Percentiles rank a stretch among this genome's conserved stretches.
Conservation (phyloP, 2,113 vertebrate genomes). For the Syrmaticus mikado region DNA sequence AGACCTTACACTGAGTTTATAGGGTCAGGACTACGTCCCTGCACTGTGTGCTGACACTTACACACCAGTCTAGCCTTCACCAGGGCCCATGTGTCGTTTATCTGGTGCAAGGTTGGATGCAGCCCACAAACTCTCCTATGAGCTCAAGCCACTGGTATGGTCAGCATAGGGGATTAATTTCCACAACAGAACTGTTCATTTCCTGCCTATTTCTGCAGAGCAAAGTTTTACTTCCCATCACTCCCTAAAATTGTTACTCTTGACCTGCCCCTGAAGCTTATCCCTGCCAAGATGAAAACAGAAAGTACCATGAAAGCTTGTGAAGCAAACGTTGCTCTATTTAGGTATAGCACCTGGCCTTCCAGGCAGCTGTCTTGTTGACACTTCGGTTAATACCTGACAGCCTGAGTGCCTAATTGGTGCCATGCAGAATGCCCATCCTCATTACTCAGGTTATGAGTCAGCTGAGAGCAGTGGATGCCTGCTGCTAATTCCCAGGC, state of each 20-base stretch:
- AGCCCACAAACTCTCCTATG: background rate
- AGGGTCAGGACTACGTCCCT: background rate
- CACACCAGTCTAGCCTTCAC: background rate
- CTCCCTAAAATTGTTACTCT: background rate
- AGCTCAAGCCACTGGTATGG: background rate
- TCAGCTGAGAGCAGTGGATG: background rate
- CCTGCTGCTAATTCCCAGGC: background rate
- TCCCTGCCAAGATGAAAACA: background rate
- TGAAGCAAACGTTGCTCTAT: background rate
- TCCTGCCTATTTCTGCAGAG: background rate
- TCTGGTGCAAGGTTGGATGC: background rate
- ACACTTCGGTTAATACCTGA: background rate
- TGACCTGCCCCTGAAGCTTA: background rate
- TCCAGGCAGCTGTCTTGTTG: background rate
- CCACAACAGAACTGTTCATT: background rate
- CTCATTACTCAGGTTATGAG: background rate
- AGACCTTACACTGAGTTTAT: background rate
- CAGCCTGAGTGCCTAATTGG: background rate
- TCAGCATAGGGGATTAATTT: background rate
- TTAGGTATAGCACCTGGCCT: background rate
- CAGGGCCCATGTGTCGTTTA: fast-evolving
- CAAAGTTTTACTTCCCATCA: background rate
- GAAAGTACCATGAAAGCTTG: background rate
- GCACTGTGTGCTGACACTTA: background rate
- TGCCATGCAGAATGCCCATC: background rate